Conservation (phyloP, 1,140 invertebrate species). For the Drepana arcuata region DNA sequence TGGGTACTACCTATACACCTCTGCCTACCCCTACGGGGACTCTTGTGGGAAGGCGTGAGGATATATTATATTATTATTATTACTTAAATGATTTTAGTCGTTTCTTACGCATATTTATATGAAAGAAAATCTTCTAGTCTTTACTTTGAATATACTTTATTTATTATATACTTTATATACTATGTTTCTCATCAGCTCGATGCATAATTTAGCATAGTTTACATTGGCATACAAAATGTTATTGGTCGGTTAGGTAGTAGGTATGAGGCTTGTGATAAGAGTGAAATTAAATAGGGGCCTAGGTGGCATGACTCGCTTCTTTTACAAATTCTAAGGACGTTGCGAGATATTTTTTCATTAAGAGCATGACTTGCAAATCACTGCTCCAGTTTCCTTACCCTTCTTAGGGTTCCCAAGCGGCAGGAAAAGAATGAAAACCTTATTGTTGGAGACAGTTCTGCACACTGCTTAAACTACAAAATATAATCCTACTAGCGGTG, state of each 20-base stretch:
- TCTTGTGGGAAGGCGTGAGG: too few relatives aligned
- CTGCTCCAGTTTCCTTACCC: constrained; percentile 1
- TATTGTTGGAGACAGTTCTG: background rate
- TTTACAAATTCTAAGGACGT: background rate
- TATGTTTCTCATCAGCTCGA: background rate
- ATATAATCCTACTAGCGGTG: background rate
- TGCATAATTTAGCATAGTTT: background rate
- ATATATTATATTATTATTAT: too few relatives aligned
- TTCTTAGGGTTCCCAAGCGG: too few relatives aligned
- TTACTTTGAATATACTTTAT: background rate
- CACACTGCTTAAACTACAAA: background rate
- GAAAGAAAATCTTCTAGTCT: too few relatives aligned
- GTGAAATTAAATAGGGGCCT: background rate
- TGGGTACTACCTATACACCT: too few relatives aligned
- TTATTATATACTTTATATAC: background rate
- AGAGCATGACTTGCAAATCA: constrained; percentile 12
- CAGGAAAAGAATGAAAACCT: background rate
- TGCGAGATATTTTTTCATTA: constrained; percentile 18
- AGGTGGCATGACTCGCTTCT: constrained; percentile 7
- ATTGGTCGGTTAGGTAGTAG: too few relatives aligned
- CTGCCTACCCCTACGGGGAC: too few relatives aligned
- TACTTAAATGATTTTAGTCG: too few relatives aligned
- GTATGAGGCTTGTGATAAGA: background rate
- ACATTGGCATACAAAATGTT: background rate
- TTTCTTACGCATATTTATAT: too few relatives aligned